Base-by-base conservation (phyloP, 2,888 invertebrate genomes). In the Mimumesa dahlbomi region DNA sequence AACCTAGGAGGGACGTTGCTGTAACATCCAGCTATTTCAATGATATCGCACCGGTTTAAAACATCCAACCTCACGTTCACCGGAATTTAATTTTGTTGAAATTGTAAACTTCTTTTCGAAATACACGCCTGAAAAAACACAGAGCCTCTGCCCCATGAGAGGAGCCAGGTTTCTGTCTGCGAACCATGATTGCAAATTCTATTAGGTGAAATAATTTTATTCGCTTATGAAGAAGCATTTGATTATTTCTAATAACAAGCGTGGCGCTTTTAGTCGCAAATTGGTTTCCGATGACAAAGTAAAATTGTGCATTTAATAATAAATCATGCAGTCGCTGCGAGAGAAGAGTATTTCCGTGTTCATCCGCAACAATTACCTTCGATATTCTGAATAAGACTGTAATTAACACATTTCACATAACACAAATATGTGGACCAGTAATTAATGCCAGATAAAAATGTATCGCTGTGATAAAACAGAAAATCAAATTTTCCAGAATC, bases 51-150 rank as follows among this genome's bases (percentile, higher is more conserved):
- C 13, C 25, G 18, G 34, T 29, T 49, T 48, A 48, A 57, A 58
- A 57, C 29, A 53, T 67, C 54, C 2, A 22, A 21, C 54, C 50
- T 48, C 42, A 11, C 31, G 49, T 22, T 34, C 36, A 63, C 36
- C 45, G n/a, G 22, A 38, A 64, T 72, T 64, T 59, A 71, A 59
- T 59, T 54, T 18, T 52, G 42, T 45, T 43, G 25, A 53, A 36
- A 43, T 3, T 16, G 14, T 22, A 19, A 29, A 16, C 7, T 31
- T 49, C 16, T 43, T 21, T 13, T 29, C 1, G 31, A 13, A 63
- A 63, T 31, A 53, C 25, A 22, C 2, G 7, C n/a, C 1, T 13
- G 14, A n/a, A 14, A 29, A 9, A 13, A 38, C 13, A n/a, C n/a
- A 6, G 22, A 2, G 18, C 9, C 4, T 3, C 25, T 7, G 25